phyloP scores from a whole-genome alignment of 2,113 vertebrate species.

The Sinocyclocheilus rhinocerous region DNA sequence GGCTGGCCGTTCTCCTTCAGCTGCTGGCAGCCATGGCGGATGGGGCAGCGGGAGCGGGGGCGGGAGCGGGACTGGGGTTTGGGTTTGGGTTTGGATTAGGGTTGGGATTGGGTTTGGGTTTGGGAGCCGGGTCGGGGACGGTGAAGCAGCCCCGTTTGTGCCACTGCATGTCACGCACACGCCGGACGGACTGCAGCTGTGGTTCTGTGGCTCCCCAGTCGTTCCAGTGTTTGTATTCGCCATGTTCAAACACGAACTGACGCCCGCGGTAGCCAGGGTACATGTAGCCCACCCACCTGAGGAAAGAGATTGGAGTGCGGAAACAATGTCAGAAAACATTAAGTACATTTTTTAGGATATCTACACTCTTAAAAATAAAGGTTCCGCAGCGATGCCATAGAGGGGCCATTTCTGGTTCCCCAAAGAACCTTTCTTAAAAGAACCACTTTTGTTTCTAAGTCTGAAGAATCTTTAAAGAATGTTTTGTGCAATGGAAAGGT shows the following conservation, averaged over 20 bases:
- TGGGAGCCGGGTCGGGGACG: constrained; percentile 64
- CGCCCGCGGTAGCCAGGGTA: constrained; percentile 90
- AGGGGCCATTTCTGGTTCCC: not conserved
- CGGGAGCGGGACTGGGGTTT: constrained; percentile 27
- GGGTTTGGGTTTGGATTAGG: constrained; percentile 58
- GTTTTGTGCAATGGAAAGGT: no score
- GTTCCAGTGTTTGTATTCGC: constrained; percentile 93
- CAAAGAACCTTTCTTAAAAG: not conserved
- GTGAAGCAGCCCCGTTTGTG: constrained; percentile 82
- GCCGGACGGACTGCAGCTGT: constrained; percentile 88
- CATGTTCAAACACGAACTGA: constrained; percentile 88
- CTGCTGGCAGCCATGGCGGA: constrained; percentile 55
- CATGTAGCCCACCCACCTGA: constrained; percentile 92
- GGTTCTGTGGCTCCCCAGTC: constrained; percentile 88
- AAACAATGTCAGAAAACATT: not conserved
- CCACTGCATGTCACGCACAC: constrained; percentile 91
- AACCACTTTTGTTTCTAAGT: not conserved
- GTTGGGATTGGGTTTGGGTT: constrained; percentile 59
- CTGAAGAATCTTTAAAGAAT: no score
- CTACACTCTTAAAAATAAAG: not conserved
- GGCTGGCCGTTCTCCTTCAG: constrained; percentile 54
- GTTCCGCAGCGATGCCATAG: not conserved
- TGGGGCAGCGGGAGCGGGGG: constrained; percentile 40
- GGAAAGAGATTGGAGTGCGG: constrained; percentile 66
- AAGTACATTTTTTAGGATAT: not conserved